Evolutionary conservation across 2,888 invertebrate species (phyloP).

Genomic region (Rugalucina vietnamica): DNA sequence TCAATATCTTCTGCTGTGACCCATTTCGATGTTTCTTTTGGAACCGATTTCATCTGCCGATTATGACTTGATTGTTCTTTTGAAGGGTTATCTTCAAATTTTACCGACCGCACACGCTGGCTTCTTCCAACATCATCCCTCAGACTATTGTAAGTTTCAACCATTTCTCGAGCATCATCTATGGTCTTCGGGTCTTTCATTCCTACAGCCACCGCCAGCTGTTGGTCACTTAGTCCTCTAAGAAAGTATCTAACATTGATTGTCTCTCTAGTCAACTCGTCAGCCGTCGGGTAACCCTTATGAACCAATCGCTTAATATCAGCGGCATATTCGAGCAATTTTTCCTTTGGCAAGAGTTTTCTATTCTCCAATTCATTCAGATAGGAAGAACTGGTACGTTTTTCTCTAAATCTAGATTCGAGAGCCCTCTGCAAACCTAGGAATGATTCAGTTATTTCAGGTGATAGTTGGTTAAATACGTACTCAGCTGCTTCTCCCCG

Average conservation of each 20-base stretch:
- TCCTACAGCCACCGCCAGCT: conserved; percentile 26
- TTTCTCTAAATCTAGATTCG: conserved; percentile 45
- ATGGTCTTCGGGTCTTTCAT: not conserved
- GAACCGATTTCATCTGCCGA: not conserved
- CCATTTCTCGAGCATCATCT: not conserved
- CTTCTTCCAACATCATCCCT: not conserved
- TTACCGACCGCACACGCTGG: not conserved
- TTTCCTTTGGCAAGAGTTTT: conserved; percentile 35
- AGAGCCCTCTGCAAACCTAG: conserved; percentile 16
- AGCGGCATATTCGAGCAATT: conserved; percentile 43
- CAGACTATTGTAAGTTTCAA: no score
- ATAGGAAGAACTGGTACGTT: conserved; percentile 41
- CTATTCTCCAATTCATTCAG: conserved; percentile 42
- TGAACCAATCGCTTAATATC: conserved; percentile 43
- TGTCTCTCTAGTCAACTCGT: conserved; percentile 37
- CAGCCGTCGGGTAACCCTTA: conserved; percentile 43
- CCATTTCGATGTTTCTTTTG: not conserved
- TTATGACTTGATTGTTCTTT: not conserved
- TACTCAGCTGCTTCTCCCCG: conserved; percentile 42
- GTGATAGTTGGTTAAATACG: conserved; percentile 38
- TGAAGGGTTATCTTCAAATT: not conserved
- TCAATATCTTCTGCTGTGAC: not conserved
- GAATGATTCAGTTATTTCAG: conserved; percentile 23
- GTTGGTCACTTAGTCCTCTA: conserved; percentile 42
- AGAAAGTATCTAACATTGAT: conserved; percentile 49